These are phyloP conservation scores for Spermophilus dauricus DNA, from an alignment of 2,113 vertebrate genomes.

Conservation along the genomic window DNA sequence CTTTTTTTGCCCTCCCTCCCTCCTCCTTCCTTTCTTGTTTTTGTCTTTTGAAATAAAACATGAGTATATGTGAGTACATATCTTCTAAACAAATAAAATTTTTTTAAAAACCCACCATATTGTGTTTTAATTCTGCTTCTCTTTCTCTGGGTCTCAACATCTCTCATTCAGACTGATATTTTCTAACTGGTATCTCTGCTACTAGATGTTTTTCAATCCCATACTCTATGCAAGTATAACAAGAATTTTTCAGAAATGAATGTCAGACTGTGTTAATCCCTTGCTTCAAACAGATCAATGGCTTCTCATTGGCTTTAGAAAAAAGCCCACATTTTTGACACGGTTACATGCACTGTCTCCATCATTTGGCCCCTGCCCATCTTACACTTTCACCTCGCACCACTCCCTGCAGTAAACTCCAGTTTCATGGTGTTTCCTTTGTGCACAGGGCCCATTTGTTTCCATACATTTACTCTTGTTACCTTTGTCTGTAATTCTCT, in stretches of 20 bases:
- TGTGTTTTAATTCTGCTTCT: not conserved
- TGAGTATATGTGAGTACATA: too few species aligned
- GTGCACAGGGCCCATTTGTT: not conserved
- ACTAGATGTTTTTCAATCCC: not conserved
- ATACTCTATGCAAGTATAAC: not conserved
- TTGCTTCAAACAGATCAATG: not conserved
- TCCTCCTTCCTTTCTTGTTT: too few species aligned
- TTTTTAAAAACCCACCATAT: not conserved
- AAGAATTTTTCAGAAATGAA: slow-evolving; percentile 25
- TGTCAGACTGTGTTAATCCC: not conserved
- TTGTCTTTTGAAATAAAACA: not conserved
- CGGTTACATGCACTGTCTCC: not conserved
- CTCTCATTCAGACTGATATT: not conserved
- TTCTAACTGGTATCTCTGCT: slow-evolving; percentile 28
- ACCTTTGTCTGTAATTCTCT: not conserved
- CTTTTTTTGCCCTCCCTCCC: too few species aligned
- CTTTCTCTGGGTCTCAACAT: not conserved
- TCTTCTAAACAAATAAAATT: too few species aligned
- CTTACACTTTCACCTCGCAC: not conserved
- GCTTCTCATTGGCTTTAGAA: not conserved
- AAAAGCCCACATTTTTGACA: not conserved
- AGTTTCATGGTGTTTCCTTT: not conserved
- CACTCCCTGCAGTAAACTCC: not conserved
- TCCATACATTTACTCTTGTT: not conserved
- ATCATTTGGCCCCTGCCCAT: not conserved